Evolutionary conservation across 1,140 invertebrate species (phyloP).

Genomic region (Luehdorfia chinensis): DNA sequence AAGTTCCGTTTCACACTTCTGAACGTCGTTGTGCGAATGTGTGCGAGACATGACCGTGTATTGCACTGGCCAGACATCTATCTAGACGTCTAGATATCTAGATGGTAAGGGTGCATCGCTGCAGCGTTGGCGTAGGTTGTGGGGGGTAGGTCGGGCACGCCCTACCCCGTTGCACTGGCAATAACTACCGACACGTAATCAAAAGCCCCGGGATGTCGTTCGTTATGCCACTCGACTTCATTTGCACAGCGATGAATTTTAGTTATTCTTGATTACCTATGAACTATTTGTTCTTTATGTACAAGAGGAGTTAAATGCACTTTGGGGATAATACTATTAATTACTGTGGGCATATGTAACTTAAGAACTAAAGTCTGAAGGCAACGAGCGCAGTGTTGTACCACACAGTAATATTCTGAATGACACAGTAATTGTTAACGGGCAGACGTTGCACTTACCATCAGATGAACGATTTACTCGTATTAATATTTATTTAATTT

Average conservation of each 20-base stretch:
- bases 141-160: constrained; percentile 53
- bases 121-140: constrained; percentile 64
- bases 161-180: constrained; percentile 33
- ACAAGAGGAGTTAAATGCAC: background rate
- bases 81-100: constrained; percentile 52
- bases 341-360: no score
- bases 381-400: no score
- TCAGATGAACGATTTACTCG: no score
- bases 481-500: no score
- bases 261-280: constrained; percentile 12
- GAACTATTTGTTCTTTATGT: background rate
- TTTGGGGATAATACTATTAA: no score
- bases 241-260: constrained; percentile 31
- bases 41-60: constrained; percentile 21
- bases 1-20: constrained; percentile 4
- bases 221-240: constrained; percentile 32
- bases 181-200: constrained; percentile 45
- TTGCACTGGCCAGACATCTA: constrained; percentile 36
- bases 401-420: no score
- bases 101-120: constrained; percentile 53
- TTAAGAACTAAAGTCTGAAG: no score
- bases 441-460: no score
- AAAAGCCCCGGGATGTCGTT: constrained; percentile 29
- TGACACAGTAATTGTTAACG: no score
- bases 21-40: constrained; percentile 14